Base-by-base conservation (phyloP, 2,113 vertebrate species). In the Parus major region DNA sequence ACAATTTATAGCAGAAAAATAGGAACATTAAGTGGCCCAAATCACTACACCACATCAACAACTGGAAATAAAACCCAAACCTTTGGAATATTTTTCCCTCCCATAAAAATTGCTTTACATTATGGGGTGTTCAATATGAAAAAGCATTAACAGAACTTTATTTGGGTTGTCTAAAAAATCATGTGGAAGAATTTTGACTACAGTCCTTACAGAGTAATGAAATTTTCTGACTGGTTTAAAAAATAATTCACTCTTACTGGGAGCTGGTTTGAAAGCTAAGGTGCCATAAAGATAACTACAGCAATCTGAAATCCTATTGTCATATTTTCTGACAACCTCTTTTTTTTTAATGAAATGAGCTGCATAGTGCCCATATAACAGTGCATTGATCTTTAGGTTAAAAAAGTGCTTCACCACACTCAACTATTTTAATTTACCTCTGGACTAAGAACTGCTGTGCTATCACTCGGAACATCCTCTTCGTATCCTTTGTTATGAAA, bases 401-500 rank as follows among this genome's bases (percentile, higher is more conserved):
- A 44, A 42, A 25, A 39, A 27, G 76, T 1, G 3, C 46, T 69
- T 79, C 49, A 69, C 41, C 65, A 50, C 14, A 44, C 10, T 39
- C n/a, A 61, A 18, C 7, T 29, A 8, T 35, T 90, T 78, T 64
- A 36, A 82, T 96, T 98, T 98, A 99, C 99, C 98, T 99, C 99
- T 4, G 99, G 99, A 94, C 99, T 99, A 90, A 99, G 98, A 69
- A 99, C 98, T 1, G 99, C 99, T 0, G 99, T 99, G 92, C 99
- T 99, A 95, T 99, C 99, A 33, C 99, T 99, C 2, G 99, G 99
- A 20, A 99, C 98, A 28, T 99, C 99, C 95, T 99, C 99, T 96
- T 99, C 99, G 0, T 98, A 99, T 84, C 98, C 99, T 97, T 99
- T 99, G 96, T 99, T 99, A 88, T 98, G 98, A 91, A 98, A 99